Evolutionary conservation across 2,797 vertebrate genomes (phyloP), one percentile per base, ranked within the genome.

Genomic region (Sitta carolinensis): DNA sequence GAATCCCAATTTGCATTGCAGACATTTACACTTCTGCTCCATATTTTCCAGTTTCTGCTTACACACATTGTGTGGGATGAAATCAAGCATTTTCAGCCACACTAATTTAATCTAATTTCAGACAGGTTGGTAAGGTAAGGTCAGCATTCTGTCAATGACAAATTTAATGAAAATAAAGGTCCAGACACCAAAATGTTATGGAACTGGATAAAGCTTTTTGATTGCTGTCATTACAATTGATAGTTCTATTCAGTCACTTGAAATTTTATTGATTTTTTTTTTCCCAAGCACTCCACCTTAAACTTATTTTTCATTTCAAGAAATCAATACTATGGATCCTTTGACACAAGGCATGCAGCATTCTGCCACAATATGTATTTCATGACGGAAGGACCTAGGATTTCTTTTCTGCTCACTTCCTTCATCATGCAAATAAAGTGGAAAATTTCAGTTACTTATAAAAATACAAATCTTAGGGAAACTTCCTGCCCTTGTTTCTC

Each of bases 281-380:
- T 84, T 34, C 40, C 55, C 54, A 90, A 76, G 92, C 74, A 93
- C 85, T 96, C 90, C 80, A 91, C 89, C 94, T 96, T 96, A 95
- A 97, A 97, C 93, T 96, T 96, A 97, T 96, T 96, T 96, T 97
- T 97, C 96, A 94, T 94, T 94, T 95, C 86, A 83, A 76, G 88
- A 75, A 95, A 96, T 97, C 97, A 87, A 97, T 97, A 84, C 58
- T 93, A 94, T 96, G 86, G 96, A 97, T 96, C 88, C 92, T 96
- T 96, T 95, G 95, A 96, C 93, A 94, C 79, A 72, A 94, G 80
- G 89, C 95, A 96, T 15, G 54, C 75, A 86, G 67, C n/a, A 76
- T 82, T 92, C 92, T 94, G 93, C 92, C 95, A 95, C 80, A 73
- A 59, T 90, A 74, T 77, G 80, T 92, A 85, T 93, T 83, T 80